A percentile compares a stretch with the other conserved stretches of the same genome.
These are phyloP conservation scores for Drosophila subobscura DNA, from an alignment of 1,140 invertebrate species.

Conservation along the genomic window DNA sequence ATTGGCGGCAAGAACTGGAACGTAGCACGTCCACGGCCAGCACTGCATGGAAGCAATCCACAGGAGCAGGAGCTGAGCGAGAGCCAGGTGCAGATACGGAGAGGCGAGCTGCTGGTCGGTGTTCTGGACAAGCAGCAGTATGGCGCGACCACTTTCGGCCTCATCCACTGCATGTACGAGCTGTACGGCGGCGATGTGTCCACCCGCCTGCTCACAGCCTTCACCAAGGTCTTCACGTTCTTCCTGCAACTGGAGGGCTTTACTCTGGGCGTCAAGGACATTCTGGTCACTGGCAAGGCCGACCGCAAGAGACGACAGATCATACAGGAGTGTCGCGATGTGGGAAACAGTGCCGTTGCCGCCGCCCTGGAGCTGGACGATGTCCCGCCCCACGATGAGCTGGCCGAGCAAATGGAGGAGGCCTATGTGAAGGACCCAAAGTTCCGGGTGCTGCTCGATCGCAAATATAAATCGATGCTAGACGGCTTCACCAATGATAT, in stretches of 20 bases:
- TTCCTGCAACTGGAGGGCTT: constrained; percentile 96
- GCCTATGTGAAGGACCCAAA: constrained; percentile 90
- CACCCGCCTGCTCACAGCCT: constrained; percentile 91
- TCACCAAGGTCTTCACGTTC: constrained; percentile 95
- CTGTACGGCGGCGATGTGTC: constrained; percentile 96
- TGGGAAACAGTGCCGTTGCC: constrained; percentile 86
- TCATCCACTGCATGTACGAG: constrained; percentile 97
- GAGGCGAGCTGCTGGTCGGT: constrained; percentile 95
- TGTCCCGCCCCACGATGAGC: constrained; percentile 84
- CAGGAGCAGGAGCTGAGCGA: constrained; percentile 90
- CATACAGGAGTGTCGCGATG: constrained; percentile 87
- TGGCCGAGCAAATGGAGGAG: constrained; percentile 89
- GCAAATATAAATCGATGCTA: constrained; percentile 92
- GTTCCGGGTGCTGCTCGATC: constrained; percentile 91
- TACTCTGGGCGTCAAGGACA: constrained; percentile 97
- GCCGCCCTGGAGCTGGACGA: constrained; percentile 88
- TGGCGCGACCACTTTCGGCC: constrained; percentile 96
- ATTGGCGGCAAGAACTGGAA: constrained; percentile 91
- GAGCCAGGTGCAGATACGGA: constrained; percentile 94
- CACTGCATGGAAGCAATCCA: constrained; percentile 86
- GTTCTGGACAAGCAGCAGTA: constrained; percentile 99
- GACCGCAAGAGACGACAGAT: constrained; percentile 89
- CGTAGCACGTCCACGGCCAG: constrained; percentile 84
- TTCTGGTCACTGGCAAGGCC: constrained; percentile 90
- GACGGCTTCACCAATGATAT: constrained; percentile 95